Evolutionary conservation across 2,888 invertebrate species (phyloP).

Genomic region (Epinotia bilunana): DNA sequence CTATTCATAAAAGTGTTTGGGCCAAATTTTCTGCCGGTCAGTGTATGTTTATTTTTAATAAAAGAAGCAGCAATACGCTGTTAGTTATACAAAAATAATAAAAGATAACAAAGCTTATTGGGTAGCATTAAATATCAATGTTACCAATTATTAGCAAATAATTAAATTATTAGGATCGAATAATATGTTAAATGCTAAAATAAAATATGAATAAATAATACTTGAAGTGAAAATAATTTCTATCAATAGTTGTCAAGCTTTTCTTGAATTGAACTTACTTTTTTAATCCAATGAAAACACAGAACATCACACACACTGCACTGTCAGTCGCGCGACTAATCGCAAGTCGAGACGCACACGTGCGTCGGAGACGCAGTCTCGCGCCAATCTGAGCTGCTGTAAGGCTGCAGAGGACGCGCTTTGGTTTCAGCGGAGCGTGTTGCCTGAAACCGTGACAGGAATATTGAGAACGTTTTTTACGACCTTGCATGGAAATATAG

Average conservation of each 20-base stretch:
- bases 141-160: slow-evolving; percentile 7
- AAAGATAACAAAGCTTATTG: neutral
- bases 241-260: neutral
- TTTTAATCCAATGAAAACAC: slow-evolving; percentile 41
- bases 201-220: neutral
- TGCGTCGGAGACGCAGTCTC: slow-evolving; percentile 53
- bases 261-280: slow-evolving; percentile 34
- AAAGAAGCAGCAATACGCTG: neutral
- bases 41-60: neutral
- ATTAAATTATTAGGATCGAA: neutral
- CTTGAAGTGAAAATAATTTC: neutral
- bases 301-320: slow-evolving; percentile 38
- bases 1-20: too few relatives aligned
- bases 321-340: slow-evolving; percentile 36
- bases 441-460: neutral
- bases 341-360: slow-evolving; percentile 48
- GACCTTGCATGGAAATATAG: too few relatives aligned
- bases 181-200: neutral
- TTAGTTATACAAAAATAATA: neutral
- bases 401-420: slow-evolving; percentile 28
- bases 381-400: slow-evolving; percentile 55
- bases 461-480: neutral
- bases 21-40: too few relatives aligned
- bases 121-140: neutral
- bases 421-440: slow-evolving; percentile 22